These are phyloP conservation scores for Eurystomus gularis DNA, from an alignment of 2,113 vertebrate genomes.

Conservation along the genomic window DNA sequence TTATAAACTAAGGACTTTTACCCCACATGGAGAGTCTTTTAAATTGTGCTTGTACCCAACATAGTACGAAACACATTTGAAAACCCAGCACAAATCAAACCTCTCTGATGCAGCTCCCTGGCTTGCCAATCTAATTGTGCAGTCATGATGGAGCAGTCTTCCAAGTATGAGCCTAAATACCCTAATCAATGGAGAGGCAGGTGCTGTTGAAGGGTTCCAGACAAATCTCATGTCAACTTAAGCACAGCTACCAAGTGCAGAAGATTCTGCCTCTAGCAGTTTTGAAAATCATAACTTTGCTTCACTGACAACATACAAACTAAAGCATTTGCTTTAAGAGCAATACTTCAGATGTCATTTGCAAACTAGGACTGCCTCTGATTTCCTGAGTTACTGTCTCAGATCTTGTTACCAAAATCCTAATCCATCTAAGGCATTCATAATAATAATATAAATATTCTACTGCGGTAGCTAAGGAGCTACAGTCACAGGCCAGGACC, in stretches of 20 bases:
- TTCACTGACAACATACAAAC: background rate
- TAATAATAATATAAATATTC: background rate
- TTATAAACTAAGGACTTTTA: background rate
- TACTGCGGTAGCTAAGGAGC: background rate
- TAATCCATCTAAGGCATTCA: background rate
- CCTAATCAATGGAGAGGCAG: background rate
- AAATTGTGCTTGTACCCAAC: background rate
- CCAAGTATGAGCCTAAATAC: background rate
- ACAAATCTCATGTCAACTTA: background rate
- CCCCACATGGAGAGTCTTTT: background rate
- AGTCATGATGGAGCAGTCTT: background rate
- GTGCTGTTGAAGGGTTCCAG: background rate
- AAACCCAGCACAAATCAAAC: background rate
- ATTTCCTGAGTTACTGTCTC: background rate
- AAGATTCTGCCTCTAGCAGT: background rate
- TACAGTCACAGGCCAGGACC: background rate
- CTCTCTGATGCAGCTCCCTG: background rate
- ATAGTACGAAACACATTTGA: background rate
- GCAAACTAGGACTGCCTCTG: background rate
- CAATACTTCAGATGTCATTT: background rate
- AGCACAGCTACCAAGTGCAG: rapidly evolving
- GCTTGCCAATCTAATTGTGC: background rate
- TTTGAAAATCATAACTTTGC: background rate
- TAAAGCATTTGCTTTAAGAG: background rate
- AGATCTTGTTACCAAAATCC: background rate